Evolutionary conservation across 2,113 vertebrate species (phyloP).

Genomic region (Xyrauchen texanus): DNA sequence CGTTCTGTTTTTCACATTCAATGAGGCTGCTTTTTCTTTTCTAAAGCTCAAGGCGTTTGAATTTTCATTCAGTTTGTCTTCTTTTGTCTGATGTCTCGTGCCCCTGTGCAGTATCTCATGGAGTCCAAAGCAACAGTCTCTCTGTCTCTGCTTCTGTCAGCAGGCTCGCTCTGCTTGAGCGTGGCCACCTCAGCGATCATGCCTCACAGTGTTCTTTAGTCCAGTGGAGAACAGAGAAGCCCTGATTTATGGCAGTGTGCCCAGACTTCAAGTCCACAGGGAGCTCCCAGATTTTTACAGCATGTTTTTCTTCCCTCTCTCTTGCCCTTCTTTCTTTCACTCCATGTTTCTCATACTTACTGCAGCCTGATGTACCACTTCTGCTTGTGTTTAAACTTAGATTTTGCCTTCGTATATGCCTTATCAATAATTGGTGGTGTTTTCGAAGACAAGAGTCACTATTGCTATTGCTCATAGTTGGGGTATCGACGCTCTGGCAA

Average conservation of each 20-base stretch:
- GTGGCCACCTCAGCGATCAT: conserved; percentile 39
- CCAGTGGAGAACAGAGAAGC: conserved; percentile 38
- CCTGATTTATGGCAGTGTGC: conserved; percentile 52
- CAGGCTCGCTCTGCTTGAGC: neutral
- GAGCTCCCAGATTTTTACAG: conserved; percentile 57
- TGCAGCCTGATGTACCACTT: conserved; percentile 3
- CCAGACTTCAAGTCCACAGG: conserved; percentile 51
- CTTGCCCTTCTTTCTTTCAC: conserved; percentile 34
- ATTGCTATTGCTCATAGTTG: neutral
- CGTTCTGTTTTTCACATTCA: conserved; percentile 1
- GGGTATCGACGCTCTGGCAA: no score
- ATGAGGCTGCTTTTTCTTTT: neutral
- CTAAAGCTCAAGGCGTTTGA: conserved; percentile 8
- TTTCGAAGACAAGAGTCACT: neutral
- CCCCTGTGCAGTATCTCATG: neutral
- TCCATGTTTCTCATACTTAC: conserved; percentile 46
- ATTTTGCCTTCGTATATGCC: neutral
- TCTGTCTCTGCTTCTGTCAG: conserved; percentile 30
- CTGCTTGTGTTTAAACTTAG: neutral
- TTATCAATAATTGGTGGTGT: neutral
- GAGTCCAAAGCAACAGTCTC: conserved; percentile 10
- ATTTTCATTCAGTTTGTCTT: conserved; percentile 16
- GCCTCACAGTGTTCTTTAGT: conserved; percentile 30
- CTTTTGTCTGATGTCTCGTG: neutral
- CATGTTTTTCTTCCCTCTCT: conserved; percentile 39